Evolutionary conservation across 2,113 vertebrate genomes (phyloP).

Genomic region (Pachyramphus minor): DNA sequence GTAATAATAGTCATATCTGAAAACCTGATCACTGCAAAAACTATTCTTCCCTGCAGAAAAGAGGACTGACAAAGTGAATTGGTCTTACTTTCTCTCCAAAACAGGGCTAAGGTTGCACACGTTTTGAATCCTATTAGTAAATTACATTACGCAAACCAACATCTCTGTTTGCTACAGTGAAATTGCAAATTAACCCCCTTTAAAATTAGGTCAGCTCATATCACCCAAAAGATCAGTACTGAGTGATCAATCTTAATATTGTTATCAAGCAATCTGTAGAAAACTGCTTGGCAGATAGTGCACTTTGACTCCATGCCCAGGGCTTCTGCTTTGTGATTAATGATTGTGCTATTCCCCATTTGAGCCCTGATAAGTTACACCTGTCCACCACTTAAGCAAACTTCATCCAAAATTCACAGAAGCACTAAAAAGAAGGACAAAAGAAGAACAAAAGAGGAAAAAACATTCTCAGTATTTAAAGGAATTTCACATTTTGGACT

Average conservation of each 20-base stretch:
- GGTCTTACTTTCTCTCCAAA: neutral
- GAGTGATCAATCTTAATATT: slow-evolving; percentile 43
- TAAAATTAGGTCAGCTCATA: slow-evolving; percentile 32
- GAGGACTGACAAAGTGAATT: neutral
- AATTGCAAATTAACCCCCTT: slow-evolving; percentile 59
- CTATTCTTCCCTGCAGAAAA: neutral
- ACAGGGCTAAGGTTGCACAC: neutral
- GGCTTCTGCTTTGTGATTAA: slow-evolving; percentile 42
- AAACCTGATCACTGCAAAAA: neutral
- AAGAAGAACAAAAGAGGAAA: neutral
- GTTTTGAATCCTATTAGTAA: slow-evolving; percentile 17
- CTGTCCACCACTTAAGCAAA: neutral
- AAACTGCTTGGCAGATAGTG: neutral
- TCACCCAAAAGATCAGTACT: neutral
- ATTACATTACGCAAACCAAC: neutral
- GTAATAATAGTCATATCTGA: neutral
- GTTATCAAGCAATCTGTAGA: slow-evolving; percentile 31
- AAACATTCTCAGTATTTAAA: neutral
- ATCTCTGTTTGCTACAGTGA: neutral
- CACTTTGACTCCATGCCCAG: slow-evolving; percentile 1
- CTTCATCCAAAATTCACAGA: neutral
- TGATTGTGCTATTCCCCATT: neutral
- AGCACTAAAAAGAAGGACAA: neutral
- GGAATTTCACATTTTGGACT: neutral
- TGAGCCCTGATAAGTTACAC: neutral